Evolutionary conservation across 2,113 vertebrate species (phyloP), one percentile per base, ranked within the genome.

Genomic region (Axis porcinus): DNA sequence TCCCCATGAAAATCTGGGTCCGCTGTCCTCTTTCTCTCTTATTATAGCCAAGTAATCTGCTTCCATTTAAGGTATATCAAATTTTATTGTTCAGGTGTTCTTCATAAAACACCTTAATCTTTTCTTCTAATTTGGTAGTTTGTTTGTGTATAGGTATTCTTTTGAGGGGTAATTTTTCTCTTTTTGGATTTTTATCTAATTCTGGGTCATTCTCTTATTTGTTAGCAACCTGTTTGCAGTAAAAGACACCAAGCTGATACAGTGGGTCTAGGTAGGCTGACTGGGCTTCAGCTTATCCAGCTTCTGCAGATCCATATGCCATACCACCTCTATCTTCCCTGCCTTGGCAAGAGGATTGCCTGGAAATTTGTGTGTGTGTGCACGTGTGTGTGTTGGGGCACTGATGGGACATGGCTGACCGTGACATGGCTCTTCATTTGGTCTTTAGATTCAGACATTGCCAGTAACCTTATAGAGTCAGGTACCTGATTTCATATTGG

Each of bases 71-170:
- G 30, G 57, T 86, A 50, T 40, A 45, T 86, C 9, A 43, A 12
- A 95, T 90, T 84, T 89, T 47, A 60, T 97, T 21, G 85, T 89
- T 83, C 52, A 89, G 2, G 36, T 74, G 13, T 87, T 86, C 87
- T 47, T 91, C 50, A 55, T 82, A 62, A 91, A 62, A 91, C 45
- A 84, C 45, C 0, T 62, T 1, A 98, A 99, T 99, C 99, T 99
- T 99, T 2, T 99, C 99, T 97, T 99, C 99, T 99, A 99, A 98
- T 99, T 99, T 3, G 99, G 99, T 15, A 99, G 98, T 45, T 96
- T 99, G 92, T 99, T 99, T 99, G 13, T 98, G 97, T 89, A 99
- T 99, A 1, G 98, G 99, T 94, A 99, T 98, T 79, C 99, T 99
- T 98, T 99, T 99, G 99, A 99, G 76, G 99, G 99, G 97, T 99